Percentiles rank a stretch among this genome's conserved stretches.
phyloP scores from a whole-genome alignment of 2,888 invertebrate species.

The Zelleria hepariella region DNA sequence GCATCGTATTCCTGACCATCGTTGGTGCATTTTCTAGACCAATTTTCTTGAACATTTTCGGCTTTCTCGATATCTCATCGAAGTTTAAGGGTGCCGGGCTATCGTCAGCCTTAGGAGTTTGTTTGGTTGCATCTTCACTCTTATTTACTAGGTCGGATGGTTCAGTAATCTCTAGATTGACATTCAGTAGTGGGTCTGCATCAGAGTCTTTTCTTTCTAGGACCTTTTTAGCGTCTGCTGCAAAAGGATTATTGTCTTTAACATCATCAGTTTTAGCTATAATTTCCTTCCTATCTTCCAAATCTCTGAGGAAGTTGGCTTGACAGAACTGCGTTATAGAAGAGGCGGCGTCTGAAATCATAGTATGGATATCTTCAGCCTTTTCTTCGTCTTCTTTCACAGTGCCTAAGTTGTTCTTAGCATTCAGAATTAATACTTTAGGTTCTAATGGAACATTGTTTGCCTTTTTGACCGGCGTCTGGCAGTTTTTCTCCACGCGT shows the following conservation, averaged over 20 bases:
- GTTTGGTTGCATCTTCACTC: not conserved
- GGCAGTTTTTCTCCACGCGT: slow-evolving; percentile 43
- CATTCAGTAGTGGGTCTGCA: not conserved
- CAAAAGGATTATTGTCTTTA: not conserved
- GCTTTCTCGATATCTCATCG: slow-evolving; percentile 35
- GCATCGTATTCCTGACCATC: slow-evolving; percentile 24
- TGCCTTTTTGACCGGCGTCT: slow-evolving; percentile 32
- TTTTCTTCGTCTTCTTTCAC: slow-evolving; percentile 57
- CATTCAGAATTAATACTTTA: slow-evolving; percentile 35
- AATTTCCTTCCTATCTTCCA: not conserved
- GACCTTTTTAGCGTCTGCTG: slow-evolving; percentile 13
- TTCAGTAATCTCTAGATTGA: not conserved
- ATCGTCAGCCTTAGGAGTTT: not conserved
- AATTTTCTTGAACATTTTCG: slow-evolving; percentile 15
- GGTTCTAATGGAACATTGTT: slow-evolving; percentile 40
- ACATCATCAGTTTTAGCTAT: not conserved
- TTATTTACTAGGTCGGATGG: not conserved
- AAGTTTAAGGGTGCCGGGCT: slow-evolving; percentile 28
- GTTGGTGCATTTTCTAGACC: slow-evolving; percentile 14
- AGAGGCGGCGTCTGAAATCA: slow-evolving; percentile 39
- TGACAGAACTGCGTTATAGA: slow-evolving; percentile 35
- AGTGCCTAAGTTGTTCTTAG: slow-evolving; percentile 49
- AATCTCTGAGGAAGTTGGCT: slow-evolving; percentile 8
- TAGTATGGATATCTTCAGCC: slow-evolving; percentile 26
- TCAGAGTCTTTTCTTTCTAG: slow-evolving; percentile 13